Base-by-base conservation (phyloP, 2,113 vertebrate genomes). In the Hiodon tergisus region DNA sequence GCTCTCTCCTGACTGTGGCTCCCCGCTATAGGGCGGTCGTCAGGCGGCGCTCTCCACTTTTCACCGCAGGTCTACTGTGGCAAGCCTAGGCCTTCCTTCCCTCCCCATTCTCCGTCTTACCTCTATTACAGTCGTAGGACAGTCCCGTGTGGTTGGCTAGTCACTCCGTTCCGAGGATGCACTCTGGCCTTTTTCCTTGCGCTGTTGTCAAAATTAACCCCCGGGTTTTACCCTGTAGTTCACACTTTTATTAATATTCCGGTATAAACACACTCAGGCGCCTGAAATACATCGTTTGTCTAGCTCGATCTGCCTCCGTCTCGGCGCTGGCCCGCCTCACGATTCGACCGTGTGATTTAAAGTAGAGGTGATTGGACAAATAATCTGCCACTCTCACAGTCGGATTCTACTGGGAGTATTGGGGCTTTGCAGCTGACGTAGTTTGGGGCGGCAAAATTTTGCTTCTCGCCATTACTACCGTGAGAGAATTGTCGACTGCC, bases 21-120 rank as follows among this genome's bases (percentile, higher is more conserved):
- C 76, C 87, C 89, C 87, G 84, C 79, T 86, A 73, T 81, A 77
- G 67, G 88, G 87, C 90, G 88, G 90, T 89, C 91, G 90, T 92
- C 88, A 91, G 91, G 91, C 91, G 91, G 91, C 91, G 91, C 91
- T 92, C 88, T 88, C 84, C 84, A 89, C 85, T 91, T 92, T 91
- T 88, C 71, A 51, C 90, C 90, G 87, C 73, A 91, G 89, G 88
- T 92, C 83, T 84, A 55, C 65, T 48, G 78, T 81, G 76, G 31
- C 69, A 55, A 75, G 79, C 75, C 76, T 86, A 89, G 90, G 88
- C 90, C 89, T 89, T 89, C 85, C 89, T 87, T 86, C 81, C 77
- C 62, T 79, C 66, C 55, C 74, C 78, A 65, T 53, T 72, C 53
- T 54, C 74, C 60, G 69, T 55, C 81, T 88, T 84, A 83, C 83